A percentile compares a stretch with the other conserved stretches of the same genome.
These are phyloP conservation scores for Oligia strigilis DNA, from an alignment of 2,888 invertebrate genomes.

Conservation along the genomic window DNA sequence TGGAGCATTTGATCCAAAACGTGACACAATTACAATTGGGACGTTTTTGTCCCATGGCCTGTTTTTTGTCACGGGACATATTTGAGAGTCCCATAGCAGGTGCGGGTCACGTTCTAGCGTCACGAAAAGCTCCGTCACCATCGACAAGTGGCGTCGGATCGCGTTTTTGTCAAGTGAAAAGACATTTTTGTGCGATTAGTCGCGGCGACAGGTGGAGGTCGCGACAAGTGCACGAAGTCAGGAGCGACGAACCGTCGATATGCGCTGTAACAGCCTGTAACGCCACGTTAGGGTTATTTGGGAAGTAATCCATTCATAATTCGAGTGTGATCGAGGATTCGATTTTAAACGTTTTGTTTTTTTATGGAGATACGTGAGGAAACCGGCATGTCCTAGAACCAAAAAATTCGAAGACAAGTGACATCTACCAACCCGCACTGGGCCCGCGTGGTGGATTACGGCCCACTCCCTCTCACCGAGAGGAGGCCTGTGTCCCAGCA, in stretches of 20 bases:
- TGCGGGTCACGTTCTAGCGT: slow-evolving; percentile 77
- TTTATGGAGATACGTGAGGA: no score
- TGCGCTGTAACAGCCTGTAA: slow-evolving; percentile 35
- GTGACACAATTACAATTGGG: slow-evolving; percentile 68
- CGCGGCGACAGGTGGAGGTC: slow-evolving; percentile 85
- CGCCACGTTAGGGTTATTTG: slow-evolving; percentile 53
- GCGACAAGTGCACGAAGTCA: slow-evolving; percentile 76
- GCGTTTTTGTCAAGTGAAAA: slow-evolving; percentile 74
- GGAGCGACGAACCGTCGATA: slow-evolving; percentile 69
- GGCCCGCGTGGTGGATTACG: no score
- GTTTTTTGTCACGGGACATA: slow-evolving; percentile 72
- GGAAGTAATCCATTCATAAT: slow-evolving; percentile 59
- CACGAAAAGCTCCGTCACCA: slow-evolving; percentile 70
- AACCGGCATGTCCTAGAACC: no score
- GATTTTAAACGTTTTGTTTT: slow-evolving; percentile 30
- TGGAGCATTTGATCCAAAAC: slow-evolving; percentile 59
- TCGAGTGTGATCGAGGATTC: slow-evolving; percentile 52
- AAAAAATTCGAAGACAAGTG: no score
- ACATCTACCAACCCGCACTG: no score
- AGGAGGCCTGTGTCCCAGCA: no score
- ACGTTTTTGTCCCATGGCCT: slow-evolving; percentile 62
- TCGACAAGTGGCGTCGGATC: slow-evolving; percentile 70
- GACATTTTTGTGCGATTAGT: slow-evolving; percentile 80
- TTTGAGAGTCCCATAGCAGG: slow-evolving; percentile 72
- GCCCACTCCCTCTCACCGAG: no score